These are phyloP conservation scores for Sinhomidia bicolor DNA, from an alignment of 2,888 invertebrate genomes.

Conservation along the genomic window DNA sequence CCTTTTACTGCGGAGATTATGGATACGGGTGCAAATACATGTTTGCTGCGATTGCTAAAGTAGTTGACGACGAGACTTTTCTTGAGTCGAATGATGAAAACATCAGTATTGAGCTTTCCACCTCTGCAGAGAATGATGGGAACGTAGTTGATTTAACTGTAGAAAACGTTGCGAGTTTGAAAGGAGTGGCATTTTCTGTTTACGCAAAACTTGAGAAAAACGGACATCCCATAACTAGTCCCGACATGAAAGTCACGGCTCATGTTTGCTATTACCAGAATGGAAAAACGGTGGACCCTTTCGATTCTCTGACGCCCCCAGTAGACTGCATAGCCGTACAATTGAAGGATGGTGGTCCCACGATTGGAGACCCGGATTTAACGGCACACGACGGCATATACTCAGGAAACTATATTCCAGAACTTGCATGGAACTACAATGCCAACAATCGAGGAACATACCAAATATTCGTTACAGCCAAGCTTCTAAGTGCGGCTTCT, in stretches of 20 bases:
- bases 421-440: not conserved
- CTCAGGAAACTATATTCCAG: slow-evolving; percentile 32
- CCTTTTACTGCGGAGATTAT: not conserved
- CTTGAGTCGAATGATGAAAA: not conserved
- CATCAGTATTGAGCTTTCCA: not conserved
- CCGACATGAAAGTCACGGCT: slow-evolving; percentile 28
- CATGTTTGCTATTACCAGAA: not conserved
- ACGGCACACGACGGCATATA: slow-evolving; percentile 63
- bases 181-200: slow-evolving; percentile 35
- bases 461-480: slow-evolving; percentile 43
- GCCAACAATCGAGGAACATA: not conserved
- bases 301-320: too few species aligned
- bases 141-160: not conserved
- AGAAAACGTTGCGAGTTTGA: slow-evolving; percentile 2
- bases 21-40: not conserved
- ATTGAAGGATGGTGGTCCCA: slow-evolving; percentile 33
- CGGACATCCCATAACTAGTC: slow-evolving; percentile 50
- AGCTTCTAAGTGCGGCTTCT: not conserved
- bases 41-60: slow-evolving; percentile 25
- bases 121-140: not conserved
- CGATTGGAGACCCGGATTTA: slow-evolving; percentile 7
- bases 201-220: slow-evolving; percentile 55
- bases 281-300: not conserved
- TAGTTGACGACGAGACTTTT: not conserved
- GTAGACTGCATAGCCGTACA: not conserved